Conservation (phyloP, 2,113 vertebrate species). For the Solea senegalensis region DNA sequence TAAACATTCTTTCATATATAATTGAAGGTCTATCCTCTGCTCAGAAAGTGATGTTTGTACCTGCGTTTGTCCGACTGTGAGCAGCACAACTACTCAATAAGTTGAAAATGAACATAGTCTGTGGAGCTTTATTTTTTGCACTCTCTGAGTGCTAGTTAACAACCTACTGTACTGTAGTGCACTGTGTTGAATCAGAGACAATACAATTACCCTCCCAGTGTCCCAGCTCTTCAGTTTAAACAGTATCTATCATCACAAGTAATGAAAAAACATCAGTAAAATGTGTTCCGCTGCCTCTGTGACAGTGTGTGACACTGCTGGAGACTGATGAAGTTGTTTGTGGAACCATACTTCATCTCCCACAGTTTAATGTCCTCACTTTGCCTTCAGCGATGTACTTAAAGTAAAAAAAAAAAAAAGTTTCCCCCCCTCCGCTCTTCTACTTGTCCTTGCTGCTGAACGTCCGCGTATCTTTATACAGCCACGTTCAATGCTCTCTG, state of each 20-base stretch:
- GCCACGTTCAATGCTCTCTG: constrained; percentile 17
- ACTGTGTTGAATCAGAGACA: too few relatives aligned
- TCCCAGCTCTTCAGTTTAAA: constrained; percentile 5
- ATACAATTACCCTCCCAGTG: too few relatives aligned
- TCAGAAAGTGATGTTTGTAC: too few relatives aligned
- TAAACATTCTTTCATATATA: too few relatives aligned
- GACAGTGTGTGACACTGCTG: constrained; percentile 1
- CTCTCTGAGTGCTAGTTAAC: too few relatives aligned
- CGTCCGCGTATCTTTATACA: constrained; percentile 29
- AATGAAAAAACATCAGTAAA: constrained; percentile 18
- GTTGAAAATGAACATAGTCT: too few relatives aligned
- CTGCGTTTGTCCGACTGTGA: too few relatives aligned
- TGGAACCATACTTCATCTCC: constrained; percentile 22
- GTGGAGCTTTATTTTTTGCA: too few relatives aligned
- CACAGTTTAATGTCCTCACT: background rate
- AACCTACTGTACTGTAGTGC: too few relatives aligned
- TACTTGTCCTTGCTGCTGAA: constrained; percentile 31
- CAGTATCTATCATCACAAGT: constrained; percentile 25
- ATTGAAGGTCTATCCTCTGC: too few relatives aligned
- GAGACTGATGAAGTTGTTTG: constrained; percentile 37
- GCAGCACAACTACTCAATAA: too few relatives aligned
- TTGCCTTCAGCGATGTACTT: constrained; percentile 17
- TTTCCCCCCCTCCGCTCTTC: constrained; percentile 33
- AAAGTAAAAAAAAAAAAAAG: constrained; percentile 15
- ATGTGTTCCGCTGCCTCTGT: constrained; percentile 11